Evolutionary conservation across 2,113 vertebrate genomes (phyloP).

Genomic region (Zootoca vivipara): DNA sequence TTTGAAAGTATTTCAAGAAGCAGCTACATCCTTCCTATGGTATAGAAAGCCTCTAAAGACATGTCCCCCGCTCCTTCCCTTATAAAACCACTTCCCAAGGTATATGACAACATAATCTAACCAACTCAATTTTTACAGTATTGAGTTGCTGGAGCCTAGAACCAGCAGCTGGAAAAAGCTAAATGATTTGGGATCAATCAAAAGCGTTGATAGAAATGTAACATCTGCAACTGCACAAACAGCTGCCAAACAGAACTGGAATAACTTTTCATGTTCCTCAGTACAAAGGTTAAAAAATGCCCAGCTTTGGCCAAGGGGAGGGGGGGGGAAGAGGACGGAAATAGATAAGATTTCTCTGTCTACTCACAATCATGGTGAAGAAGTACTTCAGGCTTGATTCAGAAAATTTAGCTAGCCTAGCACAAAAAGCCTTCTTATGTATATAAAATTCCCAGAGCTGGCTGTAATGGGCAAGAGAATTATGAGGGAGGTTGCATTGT

Average conservation of each 20-base stretch:
- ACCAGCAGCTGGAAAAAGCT: too few species aligned
- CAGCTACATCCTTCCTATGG: not conserved
- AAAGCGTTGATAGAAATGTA: not conserved
- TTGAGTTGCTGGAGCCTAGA: not conserved
- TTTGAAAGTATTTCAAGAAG: not conserved
- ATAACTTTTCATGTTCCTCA: not conserved
- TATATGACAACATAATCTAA: not conserved
- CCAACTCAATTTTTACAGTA: not conserved
- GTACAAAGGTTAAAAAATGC: rapidly evolving
- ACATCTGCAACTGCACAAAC: not conserved
- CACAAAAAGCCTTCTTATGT: not conserved
- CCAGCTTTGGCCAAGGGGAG: not conserved
- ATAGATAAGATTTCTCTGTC: not conserved
- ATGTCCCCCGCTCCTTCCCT: not conserved
- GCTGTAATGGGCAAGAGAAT: not conserved
- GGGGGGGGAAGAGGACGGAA: too few species aligned
- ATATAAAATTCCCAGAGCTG: not conserved
- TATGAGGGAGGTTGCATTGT: not conserved
- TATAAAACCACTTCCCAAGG: not conserved
- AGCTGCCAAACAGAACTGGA: not conserved
- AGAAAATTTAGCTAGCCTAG: not conserved
- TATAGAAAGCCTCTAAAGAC: not conserved
- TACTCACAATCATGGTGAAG: not conserved
- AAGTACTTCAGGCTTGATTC: not conserved
- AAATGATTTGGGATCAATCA: not conserved